These are phyloP conservation scores for Rynchops niger DNA, from an alignment of 2,113 vertebrate species.

Conservation along the genomic window DNA sequence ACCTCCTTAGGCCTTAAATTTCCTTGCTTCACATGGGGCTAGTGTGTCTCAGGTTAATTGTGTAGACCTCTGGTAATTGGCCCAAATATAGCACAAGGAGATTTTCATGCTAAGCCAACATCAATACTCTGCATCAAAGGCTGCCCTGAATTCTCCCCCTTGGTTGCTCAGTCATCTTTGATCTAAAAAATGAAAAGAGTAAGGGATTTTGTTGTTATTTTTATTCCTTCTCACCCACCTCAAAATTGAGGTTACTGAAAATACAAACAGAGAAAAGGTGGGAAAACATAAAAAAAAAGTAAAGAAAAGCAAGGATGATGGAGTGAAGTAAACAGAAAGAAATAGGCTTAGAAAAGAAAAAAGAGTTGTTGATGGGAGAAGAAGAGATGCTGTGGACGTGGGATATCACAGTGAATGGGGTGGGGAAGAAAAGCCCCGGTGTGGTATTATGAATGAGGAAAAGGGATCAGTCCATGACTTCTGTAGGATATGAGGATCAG, in stretches of 20 bases:
- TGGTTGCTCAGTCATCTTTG: constrained; percentile 54
- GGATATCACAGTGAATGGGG: neutral
- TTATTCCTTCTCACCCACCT: constrained; percentile 15
- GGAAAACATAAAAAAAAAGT: neutral
- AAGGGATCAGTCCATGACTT: neutral
- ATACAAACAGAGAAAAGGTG: constrained; percentile 28
- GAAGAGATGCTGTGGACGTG: neutral
- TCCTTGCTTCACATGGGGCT: constrained; percentile 13
- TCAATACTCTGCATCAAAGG: constrained; percentile 62
- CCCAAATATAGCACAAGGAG: constrained; percentile 46
- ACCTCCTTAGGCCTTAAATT: constrained; percentile 8
- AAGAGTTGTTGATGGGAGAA: neutral
- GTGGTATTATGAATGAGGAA: neutral
- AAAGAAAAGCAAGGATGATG: neutral
- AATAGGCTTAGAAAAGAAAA: neutral
- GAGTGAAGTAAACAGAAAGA: neutral
- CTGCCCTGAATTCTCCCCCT: constrained; percentile 48
- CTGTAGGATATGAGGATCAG: neutral
- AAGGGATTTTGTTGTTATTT: constrained; percentile 57
- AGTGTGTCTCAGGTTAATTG: constrained; percentile 50
- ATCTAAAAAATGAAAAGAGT: constrained; percentile 60
- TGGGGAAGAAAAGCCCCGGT: neutral
- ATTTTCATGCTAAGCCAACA: constrained; percentile 65
- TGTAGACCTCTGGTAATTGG: constrained; percentile 44
- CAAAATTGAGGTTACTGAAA: constrained; percentile 25